Base-by-base conservation (phyloP, 2,797 vertebrate genomes). In the Xenentodon cancila region DNA sequence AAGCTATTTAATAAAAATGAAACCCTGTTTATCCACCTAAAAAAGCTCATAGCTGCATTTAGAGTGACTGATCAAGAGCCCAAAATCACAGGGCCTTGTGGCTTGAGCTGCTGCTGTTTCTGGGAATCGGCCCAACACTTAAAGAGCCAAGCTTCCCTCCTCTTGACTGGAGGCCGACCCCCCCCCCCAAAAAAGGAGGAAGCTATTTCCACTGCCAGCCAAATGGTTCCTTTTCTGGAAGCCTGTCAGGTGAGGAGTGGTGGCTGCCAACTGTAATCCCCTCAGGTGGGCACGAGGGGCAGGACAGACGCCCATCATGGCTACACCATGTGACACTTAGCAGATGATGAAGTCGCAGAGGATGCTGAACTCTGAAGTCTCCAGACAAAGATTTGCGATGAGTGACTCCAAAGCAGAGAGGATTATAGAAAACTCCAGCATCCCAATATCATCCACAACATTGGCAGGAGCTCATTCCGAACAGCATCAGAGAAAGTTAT, bases 141-240 rank as follows among this genome's bases (percentile, higher is more conserved):
- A 90, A 90, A 88, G 87, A 90, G 91, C 86, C 88, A 84, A 89
- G 89, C 84, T 85, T 88, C 79, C 83, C 91, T 87, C 81, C 74
- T 91, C 86, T 90, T 90, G 77, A 90, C 85, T 87, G 67, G 73
- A 79, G 81, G 84, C 84, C 69, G 73, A 81, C 80, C 87, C 81
- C 77, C 60, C 37, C 87, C 80, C 44, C 44, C 44, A 3, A 53
- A 87, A 82, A 55, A 76, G 84, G 77, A 81, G 77, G 64, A 77
- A 77, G 84, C 88, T 46, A 80, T 86, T 83, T 81, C 80, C 76
- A 72, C 81, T 89, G 90, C 82, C 85, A 86, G 84, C 53, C 70
- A 78, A 81, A 73, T 70, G 77, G 74, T 75, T 80, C 51, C 63
- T 78, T 71, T 76, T 76, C 76, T 88, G 86, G 87, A 89, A 75